These are phyloP conservation scores for Urophycis tenuis DNA, from an alignment of 2,797 vertebrate genomes.

Conservation along the genomic window DNA sequence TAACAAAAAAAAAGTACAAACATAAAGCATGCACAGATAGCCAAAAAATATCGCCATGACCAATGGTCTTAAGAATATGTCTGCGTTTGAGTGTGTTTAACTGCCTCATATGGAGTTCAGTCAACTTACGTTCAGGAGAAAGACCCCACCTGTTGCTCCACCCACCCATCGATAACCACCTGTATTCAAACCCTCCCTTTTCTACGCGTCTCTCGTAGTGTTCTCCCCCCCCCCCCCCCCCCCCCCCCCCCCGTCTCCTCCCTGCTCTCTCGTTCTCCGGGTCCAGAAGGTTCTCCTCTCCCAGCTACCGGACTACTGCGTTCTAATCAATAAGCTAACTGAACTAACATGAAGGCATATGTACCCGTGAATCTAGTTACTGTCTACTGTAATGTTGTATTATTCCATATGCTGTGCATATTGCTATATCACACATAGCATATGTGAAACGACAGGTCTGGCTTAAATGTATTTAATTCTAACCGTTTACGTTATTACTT, in stretches of 20 bases:
- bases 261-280: not conserved
- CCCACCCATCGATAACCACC: no score
- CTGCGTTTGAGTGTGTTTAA: not conserved
- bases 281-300: not conserved
- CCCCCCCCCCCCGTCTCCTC: not conserved
- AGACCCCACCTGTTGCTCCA: no score
- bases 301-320: not conserved
- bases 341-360: not conserved
- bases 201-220: not conserved
- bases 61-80: slow-evolving; percentile 51
- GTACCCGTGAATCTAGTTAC: not conserved
- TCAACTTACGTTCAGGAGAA: no score
- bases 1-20: slow-evolving; percentile 36
- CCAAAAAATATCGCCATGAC: slow-evolving; percentile 62
- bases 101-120: no score
- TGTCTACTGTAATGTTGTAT: not conserved
- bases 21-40: slow-evolving; percentile 58
- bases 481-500: slow-evolving; percentile 72
- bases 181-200: no score
- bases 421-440: slow-evolving; percentile 67
- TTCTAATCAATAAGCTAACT: not conserved
- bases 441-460: slow-evolving; percentile 60
- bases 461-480: slow-evolving; percentile 57
- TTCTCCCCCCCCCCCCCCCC: not conserved
- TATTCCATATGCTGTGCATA: not conserved